Evolutionary conservation across 2,113 vertebrate genomes (phyloP).

Genomic region (Apteryx mantelli): DNA sequence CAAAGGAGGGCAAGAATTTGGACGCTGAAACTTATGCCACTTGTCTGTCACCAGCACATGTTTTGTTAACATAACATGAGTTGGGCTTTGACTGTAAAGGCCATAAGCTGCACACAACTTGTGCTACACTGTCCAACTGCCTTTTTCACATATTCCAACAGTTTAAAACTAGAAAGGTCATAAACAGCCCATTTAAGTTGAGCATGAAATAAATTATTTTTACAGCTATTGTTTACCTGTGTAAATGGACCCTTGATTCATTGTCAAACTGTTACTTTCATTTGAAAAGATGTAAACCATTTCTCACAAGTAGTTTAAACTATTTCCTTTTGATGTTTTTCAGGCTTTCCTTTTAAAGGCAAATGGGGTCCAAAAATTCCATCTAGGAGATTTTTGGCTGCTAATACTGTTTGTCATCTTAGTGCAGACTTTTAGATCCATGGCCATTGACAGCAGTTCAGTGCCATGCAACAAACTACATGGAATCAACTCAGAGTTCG

Average conservation of each 20-base stretch:
- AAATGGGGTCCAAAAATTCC: background rate
- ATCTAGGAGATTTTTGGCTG: conserved; percentile 1
- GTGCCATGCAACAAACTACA: background rate
- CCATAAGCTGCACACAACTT: fast-evolving
- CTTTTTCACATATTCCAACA: background rate
- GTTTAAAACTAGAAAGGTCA: background rate
- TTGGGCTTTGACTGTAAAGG: background rate
- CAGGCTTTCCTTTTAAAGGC: background rate
- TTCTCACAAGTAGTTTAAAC: background rate
- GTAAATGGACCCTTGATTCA: background rate
- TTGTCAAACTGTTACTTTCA: background rate
- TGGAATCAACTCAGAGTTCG: background rate
- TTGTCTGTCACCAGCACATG: background rate
- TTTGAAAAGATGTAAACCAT: background rate
- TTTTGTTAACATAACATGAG: fast-evolving
- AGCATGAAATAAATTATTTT: conserved; percentile 3
- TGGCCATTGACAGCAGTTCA: background rate
- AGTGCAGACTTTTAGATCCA: background rate
- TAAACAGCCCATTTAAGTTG: background rate
- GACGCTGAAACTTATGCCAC: fast-evolving
- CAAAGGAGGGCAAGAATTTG: background rate
- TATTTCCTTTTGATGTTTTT: conserved; percentile 1
- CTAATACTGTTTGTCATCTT: background rate
- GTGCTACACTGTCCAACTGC: background rate
- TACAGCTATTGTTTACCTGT: background rate